Evolutionary conservation across 2,113 vertebrate species (phyloP).

Genomic region (Gracilinanus agilis): DNA sequence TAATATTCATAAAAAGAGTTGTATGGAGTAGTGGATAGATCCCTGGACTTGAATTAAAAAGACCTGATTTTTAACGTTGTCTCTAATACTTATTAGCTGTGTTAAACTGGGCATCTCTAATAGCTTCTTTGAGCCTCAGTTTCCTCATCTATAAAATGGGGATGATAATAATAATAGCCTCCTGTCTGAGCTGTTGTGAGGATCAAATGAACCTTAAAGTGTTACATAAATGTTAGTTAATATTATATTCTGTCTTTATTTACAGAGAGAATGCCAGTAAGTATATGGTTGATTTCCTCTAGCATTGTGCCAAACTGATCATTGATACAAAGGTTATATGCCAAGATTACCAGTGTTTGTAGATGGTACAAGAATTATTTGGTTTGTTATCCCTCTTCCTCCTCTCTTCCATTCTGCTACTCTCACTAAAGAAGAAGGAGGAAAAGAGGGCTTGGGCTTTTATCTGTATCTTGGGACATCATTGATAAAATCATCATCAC

Average conservation of each 20-base stretch:
- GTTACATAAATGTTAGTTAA: neutral
- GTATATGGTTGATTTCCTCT: neutral
- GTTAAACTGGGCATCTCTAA: neutral
- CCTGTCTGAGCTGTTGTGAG: neutral
- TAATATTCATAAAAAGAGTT: neutral
- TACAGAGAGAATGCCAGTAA: neutral
- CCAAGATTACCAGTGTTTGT: neutral
- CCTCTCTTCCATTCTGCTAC: neutral
- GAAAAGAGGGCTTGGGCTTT: neutral
- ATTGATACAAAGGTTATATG: neutral
- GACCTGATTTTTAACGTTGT: neutral
- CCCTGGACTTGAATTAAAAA: neutral
- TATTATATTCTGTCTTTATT: neutral
- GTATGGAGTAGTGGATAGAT: neutral
- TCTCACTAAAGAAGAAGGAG: neutral
- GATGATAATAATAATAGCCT: neutral
- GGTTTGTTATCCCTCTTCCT: neutral
- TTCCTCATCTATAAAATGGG: neutral
- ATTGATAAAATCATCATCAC: neutral
- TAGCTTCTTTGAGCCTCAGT: neutral
- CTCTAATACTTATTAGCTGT: neutral
- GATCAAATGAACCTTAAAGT: neutral
- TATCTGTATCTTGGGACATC: neutral
- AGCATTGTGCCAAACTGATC: neutral
- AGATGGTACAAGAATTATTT: neutral